Evolutionary conservation across 2,113 vertebrate genomes (phyloP).

Genomic region (Monarcha castaneiventris): DNA sequence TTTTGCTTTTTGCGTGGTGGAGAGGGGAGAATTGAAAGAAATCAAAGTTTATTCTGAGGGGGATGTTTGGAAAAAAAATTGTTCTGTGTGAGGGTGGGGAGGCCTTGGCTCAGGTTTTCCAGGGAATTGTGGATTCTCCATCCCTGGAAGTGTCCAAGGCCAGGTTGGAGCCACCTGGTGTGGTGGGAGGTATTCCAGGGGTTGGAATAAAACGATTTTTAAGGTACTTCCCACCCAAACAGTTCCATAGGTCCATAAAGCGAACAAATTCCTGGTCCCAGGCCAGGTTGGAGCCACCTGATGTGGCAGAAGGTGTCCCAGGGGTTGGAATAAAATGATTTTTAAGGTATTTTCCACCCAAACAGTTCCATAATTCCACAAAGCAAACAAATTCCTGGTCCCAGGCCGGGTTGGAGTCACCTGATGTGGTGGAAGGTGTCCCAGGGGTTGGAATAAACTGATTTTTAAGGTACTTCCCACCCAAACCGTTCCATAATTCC

Average conservation of each 20-base stretch:
- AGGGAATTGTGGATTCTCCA: neutral
- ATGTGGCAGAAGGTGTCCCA: fast-evolving
- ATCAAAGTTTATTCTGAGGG: neutral
- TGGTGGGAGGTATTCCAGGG: fast-evolving
- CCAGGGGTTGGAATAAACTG: neutral
- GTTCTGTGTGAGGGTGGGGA: neutral
- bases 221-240: neutral
- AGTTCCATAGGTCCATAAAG: too few species aligned
- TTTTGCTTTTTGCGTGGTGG: neutral
- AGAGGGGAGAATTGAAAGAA: neutral
- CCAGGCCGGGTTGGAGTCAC: neutral
- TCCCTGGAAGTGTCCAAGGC: neutral
- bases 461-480: neutral
- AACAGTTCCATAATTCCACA: neutral
- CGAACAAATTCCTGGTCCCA: neutral
- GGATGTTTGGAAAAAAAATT: neutral
- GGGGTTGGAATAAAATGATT: neutral
- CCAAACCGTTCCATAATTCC: fast-evolving
- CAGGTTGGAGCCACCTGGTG: neutral
- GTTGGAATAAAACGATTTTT: neutral
- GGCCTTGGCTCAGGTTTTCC: neutral
- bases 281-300: neutral
- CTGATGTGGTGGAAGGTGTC: fast-evolving
- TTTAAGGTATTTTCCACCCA: neutral
- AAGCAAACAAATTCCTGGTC: too few species aligned